Evolutionary conservation across 2,888 invertebrate species (phyloP).

Genomic region (Parnassius apollo): DNA sequence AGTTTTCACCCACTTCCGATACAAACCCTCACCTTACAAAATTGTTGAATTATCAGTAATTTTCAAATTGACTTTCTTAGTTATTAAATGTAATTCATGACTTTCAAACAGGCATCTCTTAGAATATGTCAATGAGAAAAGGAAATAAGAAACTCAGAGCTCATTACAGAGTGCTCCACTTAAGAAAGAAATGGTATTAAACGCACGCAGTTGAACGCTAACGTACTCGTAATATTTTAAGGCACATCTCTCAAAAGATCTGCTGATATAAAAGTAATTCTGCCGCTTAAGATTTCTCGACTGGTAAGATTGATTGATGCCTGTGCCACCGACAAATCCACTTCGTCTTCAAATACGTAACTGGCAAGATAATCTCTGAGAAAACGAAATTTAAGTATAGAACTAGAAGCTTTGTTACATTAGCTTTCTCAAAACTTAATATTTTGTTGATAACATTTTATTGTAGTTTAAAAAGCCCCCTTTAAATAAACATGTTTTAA

Average conservation of each 20-base stretch:
- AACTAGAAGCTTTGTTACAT: background rate
- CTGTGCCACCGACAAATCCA: slow-evolving; percentile 64
- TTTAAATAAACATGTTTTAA: too few species aligned
- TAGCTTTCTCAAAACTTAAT: background rate
- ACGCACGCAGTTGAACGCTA: slow-evolving; percentile 38
- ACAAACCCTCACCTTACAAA: too few species aligned
- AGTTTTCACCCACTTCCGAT: too few species aligned
- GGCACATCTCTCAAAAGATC: slow-evolving; percentile 54
- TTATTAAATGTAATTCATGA: slow-evolving; percentile 1
- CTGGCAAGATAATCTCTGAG: slow-evolving; percentile 32
- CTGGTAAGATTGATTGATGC: slow-evolving; percentile 71
- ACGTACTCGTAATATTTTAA: slow-evolving; percentile 66
- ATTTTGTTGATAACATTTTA: too few species aligned
- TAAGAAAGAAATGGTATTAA: slow-evolving; percentile 34
- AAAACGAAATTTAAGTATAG: slow-evolving; percentile 3
- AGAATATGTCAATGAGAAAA: slow-evolving; percentile 39
- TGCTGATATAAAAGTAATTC: slow-evolving; percentile 71
- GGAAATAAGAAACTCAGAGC: slow-evolving; percentile 38
- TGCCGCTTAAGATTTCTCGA: slow-evolving; percentile 61
- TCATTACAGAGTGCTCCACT: slow-evolving; percentile 36
- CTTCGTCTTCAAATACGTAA: slow-evolving; percentile 48
- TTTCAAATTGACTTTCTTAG: too few species aligned
- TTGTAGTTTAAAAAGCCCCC: too few species aligned
- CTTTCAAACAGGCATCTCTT: slow-evolving; percentile 6
- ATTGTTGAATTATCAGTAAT: too few species aligned